These are phyloP conservation scores for Tuta absoluta DNA, from an alignment of 2,888 invertebrate genomes.

Conservation along the genomic window DNA sequence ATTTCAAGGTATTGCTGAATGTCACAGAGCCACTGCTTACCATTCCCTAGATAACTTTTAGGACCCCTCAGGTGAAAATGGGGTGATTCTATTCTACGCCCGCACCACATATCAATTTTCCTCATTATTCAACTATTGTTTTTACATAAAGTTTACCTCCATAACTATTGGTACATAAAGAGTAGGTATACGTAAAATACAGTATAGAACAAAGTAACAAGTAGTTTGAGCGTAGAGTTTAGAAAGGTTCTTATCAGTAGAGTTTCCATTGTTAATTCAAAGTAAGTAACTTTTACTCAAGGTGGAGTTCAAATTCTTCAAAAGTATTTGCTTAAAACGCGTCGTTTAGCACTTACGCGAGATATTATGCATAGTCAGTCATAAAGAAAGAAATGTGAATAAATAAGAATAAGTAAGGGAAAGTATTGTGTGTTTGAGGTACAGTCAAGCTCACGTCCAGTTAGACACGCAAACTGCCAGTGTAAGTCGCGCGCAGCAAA, in stretches of 20 bases:
- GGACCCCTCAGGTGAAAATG: too few species aligned
- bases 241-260: not conserved
- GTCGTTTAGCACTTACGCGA: not conserved
- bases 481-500: too few species aligned
- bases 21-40: too few species aligned
- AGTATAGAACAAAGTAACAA: not conserved
- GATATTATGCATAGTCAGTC: not conserved
- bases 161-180: too few species aligned
- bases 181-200: not conserved
- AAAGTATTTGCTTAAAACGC: slow-evolving; percentile 1
- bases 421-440: not conserved
- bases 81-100: too few species aligned
- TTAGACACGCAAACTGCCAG: too few species aligned
- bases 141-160: too few species aligned
- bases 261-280: slow-evolving; percentile 1
- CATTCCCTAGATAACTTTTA: too few species aligned
- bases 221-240: not conserved
- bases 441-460: too few species aligned
- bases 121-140: too few species aligned
- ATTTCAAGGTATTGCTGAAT: too few species aligned
- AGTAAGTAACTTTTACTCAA: not conserved
- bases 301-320: not conserved
- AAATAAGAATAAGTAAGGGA: slow-evolving; percentile 15
- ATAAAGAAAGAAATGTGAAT: slow-evolving; percentile 18
- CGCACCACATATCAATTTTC: too few species aligned